phyloP scores from a whole-genome alignment of 2,888 invertebrate genomes.

The Xylota sylvarum region DNA sequence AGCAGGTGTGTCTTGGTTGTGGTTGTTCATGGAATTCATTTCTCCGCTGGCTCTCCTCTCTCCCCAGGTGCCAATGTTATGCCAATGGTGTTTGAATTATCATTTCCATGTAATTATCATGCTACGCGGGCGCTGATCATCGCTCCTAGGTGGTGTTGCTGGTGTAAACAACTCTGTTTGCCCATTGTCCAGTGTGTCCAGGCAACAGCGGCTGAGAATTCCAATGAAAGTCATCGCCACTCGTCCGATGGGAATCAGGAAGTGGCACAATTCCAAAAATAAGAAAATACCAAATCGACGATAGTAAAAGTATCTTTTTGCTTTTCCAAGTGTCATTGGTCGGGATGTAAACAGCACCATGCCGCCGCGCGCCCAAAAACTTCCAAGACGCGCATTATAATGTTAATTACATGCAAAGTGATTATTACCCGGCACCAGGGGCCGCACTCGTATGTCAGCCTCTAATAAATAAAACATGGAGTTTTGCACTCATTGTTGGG shows the following conservation, averaged over 20 bases:
- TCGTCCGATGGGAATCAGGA: constrained; percentile 42
- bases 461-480: constrained; percentile 79
- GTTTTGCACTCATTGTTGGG: constrained; percentile 74
- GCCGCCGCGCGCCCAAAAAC: constrained; percentile 22
- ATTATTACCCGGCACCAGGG: constrained; percentile 80
- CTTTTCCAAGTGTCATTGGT: constrained; percentile 19
- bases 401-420: constrained; percentile 84
- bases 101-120: constrained; percentile 75
- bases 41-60: constrained; percentile 13
- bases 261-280: constrained; percentile 50
- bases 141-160: constrained; percentile 41
- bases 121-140: constrained; percentile 66
- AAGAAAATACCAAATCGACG: neutral
- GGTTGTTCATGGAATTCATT: constrained; percentile 60
- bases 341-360: constrained; percentile 33
- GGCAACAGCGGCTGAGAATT: constrained; percentile 50
- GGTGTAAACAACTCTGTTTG: constrained; percentile 69
- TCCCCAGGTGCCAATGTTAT: constrained; percentile 28
- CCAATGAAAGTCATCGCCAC: constrained; percentile 44
- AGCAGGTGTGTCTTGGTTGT: constrained; percentile 66
- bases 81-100: constrained; percentile 65
- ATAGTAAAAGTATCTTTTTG: constrained; percentile 55
- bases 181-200: constrained; percentile 27
- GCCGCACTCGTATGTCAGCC: constrained; percentile 69
- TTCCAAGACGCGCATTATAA: constrained; percentile 70